phyloP scores from a whole-genome alignment of 2,888 invertebrate genomes.

The Parnassius apollo region DNA sequence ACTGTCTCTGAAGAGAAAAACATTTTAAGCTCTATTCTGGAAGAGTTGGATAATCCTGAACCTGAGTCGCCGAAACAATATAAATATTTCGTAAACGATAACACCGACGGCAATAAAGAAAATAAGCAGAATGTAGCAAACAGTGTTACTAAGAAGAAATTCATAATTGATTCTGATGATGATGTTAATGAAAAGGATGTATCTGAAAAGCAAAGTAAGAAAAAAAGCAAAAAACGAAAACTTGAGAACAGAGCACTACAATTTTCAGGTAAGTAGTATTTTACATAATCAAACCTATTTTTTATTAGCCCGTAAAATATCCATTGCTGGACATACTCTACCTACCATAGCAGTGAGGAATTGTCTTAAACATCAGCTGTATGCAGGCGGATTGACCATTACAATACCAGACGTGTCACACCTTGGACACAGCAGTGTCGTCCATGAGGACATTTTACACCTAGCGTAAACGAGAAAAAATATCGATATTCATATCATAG shows the following conservation, averaged over 20 bases:
- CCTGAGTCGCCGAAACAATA: slow-evolving; percentile 52
- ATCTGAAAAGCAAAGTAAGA: slow-evolving; percentile 46
- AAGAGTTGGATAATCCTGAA: slow-evolving; percentile 62
- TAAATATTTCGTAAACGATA: slow-evolving; percentile 51
- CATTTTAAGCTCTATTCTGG: slow-evolving; percentile 58
- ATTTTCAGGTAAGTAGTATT: slow-evolving; percentile 61
- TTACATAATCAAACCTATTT: too few relatives aligned
- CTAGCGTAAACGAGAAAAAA: too few relatives aligned
- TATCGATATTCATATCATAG: too few relatives aligned
- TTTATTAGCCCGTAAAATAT: too few relatives aligned
- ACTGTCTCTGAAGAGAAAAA: slow-evolving; percentile 30
- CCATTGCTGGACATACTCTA: too few relatives aligned
- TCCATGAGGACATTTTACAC: too few relatives aligned
- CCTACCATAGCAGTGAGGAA: too few relatives aligned
- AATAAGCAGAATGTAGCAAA: slow-evolving; percentile 33
- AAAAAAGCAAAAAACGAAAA: slow-evolving; percentile 62
- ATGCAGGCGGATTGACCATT: too few relatives aligned
- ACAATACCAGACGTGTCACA: too few relatives aligned
- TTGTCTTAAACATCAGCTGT: too few relatives aligned
- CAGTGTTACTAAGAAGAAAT: slow-evolving; percentile 51
- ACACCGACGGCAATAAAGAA: slow-evolving; percentile 32
- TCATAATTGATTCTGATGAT: slow-evolving; percentile 70
- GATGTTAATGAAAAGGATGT: slow-evolving; percentile 41
- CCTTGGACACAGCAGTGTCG: too few relatives aligned
- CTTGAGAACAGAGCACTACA: slow-evolving; percentile 59